These are phyloP conservation scores for Hippocampus guttulatus DNA, from an alignment of 2,113 vertebrate genomes.

Conservation along the genomic window DNA sequence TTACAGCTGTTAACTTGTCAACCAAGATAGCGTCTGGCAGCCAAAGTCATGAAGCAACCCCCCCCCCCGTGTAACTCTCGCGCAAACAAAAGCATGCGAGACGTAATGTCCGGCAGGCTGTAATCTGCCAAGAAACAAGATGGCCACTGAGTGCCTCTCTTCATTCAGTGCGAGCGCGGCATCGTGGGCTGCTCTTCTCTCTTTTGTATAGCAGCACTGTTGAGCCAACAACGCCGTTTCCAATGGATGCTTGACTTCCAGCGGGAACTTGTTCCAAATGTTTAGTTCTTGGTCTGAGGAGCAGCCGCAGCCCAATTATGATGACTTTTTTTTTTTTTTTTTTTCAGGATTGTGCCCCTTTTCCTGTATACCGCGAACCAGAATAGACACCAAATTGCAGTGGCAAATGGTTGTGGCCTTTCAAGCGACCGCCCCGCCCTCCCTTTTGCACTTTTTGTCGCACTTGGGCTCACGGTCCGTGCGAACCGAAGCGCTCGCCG, in stretches of 20 bases:
- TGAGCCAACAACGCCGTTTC: not conserved
- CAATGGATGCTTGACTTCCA: not conserved
- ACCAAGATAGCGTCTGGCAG: too few relatives aligned
- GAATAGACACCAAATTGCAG: constrained; percentile 60
- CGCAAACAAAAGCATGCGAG: too few relatives aligned
- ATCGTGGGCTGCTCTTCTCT: constrained; percentile 21
- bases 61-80: too few relatives aligned
- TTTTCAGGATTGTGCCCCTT: constrained; percentile 22
- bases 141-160: constrained; percentile 45
- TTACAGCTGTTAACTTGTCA: too few relatives aligned
- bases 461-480: not conserved
- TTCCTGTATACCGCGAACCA: constrained; percentile 20
- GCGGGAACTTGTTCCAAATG: not conserved
- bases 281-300: not conserved
- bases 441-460: constrained; percentile 11
- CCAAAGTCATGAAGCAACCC: too few relatives aligned
- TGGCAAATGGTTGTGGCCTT: constrained; percentile 52
- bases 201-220: not conserved
- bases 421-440: constrained; percentile 24
- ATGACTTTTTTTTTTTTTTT: not conserved
- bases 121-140: constrained; percentile 42
- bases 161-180: constrained; percentile 38
- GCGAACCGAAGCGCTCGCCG: not conserved
- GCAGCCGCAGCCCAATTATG: not conserved
- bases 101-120: constrained; percentile 37